phyloP scores from a whole-genome alignment of 1,140 invertebrate genomes.

The Leptinotarsa undecemlineata region DNA sequence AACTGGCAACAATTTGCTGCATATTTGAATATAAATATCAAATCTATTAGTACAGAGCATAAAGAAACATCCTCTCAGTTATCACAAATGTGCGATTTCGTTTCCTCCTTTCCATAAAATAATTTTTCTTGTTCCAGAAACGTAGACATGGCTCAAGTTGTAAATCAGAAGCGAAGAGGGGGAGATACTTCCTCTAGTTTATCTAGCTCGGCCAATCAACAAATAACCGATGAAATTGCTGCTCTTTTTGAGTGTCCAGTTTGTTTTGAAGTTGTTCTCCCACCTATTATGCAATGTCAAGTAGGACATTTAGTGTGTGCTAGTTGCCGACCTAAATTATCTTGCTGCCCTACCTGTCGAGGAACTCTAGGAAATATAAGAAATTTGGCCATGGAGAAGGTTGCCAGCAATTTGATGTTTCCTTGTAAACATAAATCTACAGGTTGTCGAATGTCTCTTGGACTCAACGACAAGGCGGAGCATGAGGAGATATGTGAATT shows the following conservation, averaged over 20 bases:
- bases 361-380: conserved; percentile 96
- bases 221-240: conserved; percentile 83
- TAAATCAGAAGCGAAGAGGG: conserved; percentile 44
- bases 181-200: conserved; percentile 39
- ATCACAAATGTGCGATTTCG: too few relatives aligned
- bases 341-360: conserved; percentile 96
- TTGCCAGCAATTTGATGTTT: conserved; percentile 96
- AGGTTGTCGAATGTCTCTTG: conserved; percentile 90
- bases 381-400: conserved; percentile 99
- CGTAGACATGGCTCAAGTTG: conserved; percentile 42
- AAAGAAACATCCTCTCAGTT: too few relatives aligned
- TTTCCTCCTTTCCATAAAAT: too few relatives aligned
- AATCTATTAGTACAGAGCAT: too few relatives aligned
- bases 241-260: conserved; percentile 99
- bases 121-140: background rate
- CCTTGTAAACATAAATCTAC: conserved; percentile 98
- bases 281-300: conserved; percentile 90
- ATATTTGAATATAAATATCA: too few relatives aligned
- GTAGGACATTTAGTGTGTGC: conserved; percentile 90
- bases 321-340: conserved; percentile 93
- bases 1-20: too few relatives aligned
- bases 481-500: conserved; percentile 99
- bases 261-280: conserved; percentile 99
- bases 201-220: conserved; percentile 53
- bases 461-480: conserved; percentile 95